phyloP scores from a whole-genome alignment of 1,140 invertebrate species.

The Berghia stephanieae region DNA sequence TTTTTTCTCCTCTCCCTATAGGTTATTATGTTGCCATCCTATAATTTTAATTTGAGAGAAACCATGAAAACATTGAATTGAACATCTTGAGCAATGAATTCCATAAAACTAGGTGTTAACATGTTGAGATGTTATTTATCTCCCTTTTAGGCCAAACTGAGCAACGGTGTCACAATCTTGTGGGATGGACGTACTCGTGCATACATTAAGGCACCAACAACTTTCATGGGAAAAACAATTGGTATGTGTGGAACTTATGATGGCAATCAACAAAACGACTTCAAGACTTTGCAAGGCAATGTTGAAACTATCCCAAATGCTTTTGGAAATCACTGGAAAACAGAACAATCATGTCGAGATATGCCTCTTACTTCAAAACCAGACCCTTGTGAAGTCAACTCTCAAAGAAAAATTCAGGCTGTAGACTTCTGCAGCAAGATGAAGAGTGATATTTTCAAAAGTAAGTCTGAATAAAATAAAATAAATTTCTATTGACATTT shows the following conservation, averaged over 20 bases:
- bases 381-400: constrained; percentile 51
- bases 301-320: constrained; percentile 76
- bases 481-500: no score
- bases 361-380: constrained; percentile 61
- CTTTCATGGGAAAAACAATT: constrained; percentile 73
- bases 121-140: no score
- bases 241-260: constrained; percentile 91
- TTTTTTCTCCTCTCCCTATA: no score
- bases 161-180: constrained; percentile 81
- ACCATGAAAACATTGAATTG: no score
- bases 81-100: no score
- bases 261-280: constrained; percentile 87
- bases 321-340: constrained; percentile 91
- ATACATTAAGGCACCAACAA: constrained; percentile 81
- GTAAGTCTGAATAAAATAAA: no score
- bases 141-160: constrained; percentile 74
- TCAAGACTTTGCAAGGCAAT: constrained; percentile 85
- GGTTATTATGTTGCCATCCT: no score
- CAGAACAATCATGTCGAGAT: constrained; percentile 76
- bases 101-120: no score
- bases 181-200: constrained; percentile 76
- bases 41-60: no score
- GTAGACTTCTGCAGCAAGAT: constrained; percentile 51
- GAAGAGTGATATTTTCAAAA: constrained; percentile 52
- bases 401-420: constrained; percentile 49